phyloP scores from a whole-genome alignment of 2,888 invertebrate genomes.

The Bhutanitis thaidina region DNA sequence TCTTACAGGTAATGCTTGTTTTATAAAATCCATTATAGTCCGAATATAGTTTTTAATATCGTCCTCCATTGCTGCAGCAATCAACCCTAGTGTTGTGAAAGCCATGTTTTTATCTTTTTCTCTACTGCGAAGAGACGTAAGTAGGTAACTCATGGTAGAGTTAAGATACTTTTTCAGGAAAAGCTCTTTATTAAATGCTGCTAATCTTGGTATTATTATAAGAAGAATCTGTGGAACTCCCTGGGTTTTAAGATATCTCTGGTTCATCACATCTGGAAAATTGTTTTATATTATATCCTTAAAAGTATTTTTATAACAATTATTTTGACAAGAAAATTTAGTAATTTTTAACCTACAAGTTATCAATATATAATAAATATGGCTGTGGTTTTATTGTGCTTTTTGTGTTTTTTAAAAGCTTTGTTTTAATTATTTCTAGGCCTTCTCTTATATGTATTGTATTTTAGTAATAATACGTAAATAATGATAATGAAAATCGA shows the following conservation, averaged over 20 bases:
- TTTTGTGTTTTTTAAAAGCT: too few species aligned
- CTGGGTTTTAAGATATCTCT: slow-evolving; percentile 85
- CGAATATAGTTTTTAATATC: slow-evolving; percentile 90
- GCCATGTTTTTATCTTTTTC: slow-evolving; percentile 93
- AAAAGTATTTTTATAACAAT: neutral
- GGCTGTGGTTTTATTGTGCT: too few species aligned
- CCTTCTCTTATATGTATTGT: too few species aligned
- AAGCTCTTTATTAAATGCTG: slow-evolving; percentile 92
- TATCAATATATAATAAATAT: too few species aligned
- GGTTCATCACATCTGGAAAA: slow-evolving; percentile 86
- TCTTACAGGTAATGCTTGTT: slow-evolving; percentile 86
- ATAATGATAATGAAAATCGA: too few species aligned
- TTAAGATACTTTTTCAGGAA: slow-evolving; percentile 88
- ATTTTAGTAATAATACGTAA: too few species aligned
- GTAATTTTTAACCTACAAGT: too few species aligned
- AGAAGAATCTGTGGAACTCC: slow-evolving; percentile 94
- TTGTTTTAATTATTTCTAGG: too few species aligned
- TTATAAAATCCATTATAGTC: slow-evolving; percentile 91
- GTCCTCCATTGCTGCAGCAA: slow-evolving; percentile 92
- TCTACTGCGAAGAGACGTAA: slow-evolving; percentile 87
- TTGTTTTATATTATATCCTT: neutral
- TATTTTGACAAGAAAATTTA: too few species aligned
- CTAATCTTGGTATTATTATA: slow-evolving; percentile 92
- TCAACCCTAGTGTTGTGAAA: slow-evolving; percentile 93
- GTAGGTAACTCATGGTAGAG: slow-evolving; percentile 87